A percentile compares a stretch with the other conserved stretches of the same genome.
Conservation (phyloP, 2,113 vertebrate genomes). For the Rhinogobius similis region DNA sequence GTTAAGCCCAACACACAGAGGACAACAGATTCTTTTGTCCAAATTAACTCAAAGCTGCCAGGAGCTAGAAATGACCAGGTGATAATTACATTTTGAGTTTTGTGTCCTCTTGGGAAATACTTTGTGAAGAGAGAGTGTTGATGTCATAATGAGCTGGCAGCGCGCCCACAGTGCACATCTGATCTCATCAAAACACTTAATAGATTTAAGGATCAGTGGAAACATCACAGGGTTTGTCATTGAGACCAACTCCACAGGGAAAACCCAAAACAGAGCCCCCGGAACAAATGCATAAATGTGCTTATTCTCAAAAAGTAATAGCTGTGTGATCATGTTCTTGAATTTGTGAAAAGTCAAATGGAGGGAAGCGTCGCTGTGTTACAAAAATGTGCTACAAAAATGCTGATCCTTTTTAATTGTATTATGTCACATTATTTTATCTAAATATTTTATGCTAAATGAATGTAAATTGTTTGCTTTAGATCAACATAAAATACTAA, state of each 20-base stretch:
- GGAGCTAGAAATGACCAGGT: conserved; percentile 56
- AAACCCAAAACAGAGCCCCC: conserved; percentile 32
- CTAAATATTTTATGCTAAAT: too few relatives aligned
- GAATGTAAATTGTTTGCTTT: too few relatives aligned
- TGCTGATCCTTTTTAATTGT: too few relatives aligned
- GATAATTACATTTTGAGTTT: conserved; percentile 71
- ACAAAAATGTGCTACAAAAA: too few relatives aligned
- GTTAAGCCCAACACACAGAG: conserved; percentile 11
- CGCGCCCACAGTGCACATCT: conserved; percentile 61
- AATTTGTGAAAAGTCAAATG: background rate
- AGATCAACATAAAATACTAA: too few relatives aligned
- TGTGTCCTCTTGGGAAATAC: conserved; percentile 59
- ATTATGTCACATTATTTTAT: too few relatives aligned
- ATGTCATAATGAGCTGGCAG: conserved; percentile 70
- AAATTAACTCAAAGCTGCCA: conserved; percentile 30
- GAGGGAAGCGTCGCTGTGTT: background rate
- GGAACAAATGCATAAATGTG: conserved; percentile 28
- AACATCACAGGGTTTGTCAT: conserved; percentile 60
- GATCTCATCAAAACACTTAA: conserved; percentile 67
- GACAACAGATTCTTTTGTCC: conserved; percentile 24
- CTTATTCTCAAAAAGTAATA: background rate
- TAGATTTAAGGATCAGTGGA: conserved; percentile 61
- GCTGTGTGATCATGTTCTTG: background rate
- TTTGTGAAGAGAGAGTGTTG: conserved; percentile 44
- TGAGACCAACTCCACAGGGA: conserved; percentile 44